A percentile compares a stretch with the other conserved stretches of the same genome.
phyloP scores from a whole-genome alignment of 2,797 vertebrate genomes.

The Sebastes aleutianus region DNA sequence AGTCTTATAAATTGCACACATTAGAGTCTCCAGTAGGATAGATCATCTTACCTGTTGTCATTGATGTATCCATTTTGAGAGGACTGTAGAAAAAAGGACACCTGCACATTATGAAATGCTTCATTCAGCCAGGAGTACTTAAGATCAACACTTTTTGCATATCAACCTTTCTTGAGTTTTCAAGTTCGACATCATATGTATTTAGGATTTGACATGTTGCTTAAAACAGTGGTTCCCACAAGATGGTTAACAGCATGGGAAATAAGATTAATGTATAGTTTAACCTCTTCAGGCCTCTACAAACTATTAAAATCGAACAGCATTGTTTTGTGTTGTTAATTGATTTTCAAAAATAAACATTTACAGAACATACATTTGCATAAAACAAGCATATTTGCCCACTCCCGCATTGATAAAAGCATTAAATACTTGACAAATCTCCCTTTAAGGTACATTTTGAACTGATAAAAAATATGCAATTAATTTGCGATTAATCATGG shows the following conservation, averaged over 20 bases:
- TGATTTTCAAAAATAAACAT: too few species aligned
- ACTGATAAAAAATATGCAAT: too few species aligned
- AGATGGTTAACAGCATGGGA: background rate
- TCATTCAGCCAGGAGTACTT: constrained; percentile 40
- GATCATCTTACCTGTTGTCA: constrained; percentile 92
- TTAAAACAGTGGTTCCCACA: background rate
- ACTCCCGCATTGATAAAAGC: too few species aligned
- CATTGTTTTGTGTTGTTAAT: too few species aligned
- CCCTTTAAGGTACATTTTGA: too few species aligned
- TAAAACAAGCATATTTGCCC: too few species aligned
- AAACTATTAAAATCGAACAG: background rate
- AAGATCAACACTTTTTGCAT: background rate
- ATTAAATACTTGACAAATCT: too few species aligned
- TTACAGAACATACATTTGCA: too few species aligned
- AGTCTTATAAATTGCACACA: constrained; percentile 6
- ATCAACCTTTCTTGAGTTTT: background rate
- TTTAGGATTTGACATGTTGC: background rate
- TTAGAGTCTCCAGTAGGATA: constrained; percentile 10
- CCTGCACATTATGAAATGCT: constrained; percentile 81
- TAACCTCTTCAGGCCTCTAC: background rate
- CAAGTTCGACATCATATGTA: background rate
- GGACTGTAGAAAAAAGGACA: constrained; percentile 85
- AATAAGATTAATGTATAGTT: background rate
- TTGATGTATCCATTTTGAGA: constrained; percentile 97
- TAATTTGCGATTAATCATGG: too few species aligned